Percentiles rank a stretch among this genome's conserved stretches.
phyloP scores from a whole-genome alignment of 2,113 vertebrate genomes.

The Pungitius pungitius region DNA sequence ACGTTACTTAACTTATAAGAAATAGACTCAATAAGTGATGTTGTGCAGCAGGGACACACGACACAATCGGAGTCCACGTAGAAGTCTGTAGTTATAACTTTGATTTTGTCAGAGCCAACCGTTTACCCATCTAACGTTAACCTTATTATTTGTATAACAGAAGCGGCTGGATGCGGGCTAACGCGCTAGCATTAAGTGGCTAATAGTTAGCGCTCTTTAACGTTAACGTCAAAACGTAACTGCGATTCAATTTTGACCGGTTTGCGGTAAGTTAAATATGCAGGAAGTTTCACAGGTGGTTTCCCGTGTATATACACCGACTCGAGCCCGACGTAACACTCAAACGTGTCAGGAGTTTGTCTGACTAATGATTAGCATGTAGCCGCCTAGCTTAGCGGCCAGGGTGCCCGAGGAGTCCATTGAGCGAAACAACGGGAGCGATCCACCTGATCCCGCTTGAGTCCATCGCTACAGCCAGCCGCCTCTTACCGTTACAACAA shows the following conservation, averaged over 20 bases:
- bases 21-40: background rate
- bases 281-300: fast-evolving
- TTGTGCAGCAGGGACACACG: background rate
- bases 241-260: background rate
- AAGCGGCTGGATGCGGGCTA: constrained; percentile 42
- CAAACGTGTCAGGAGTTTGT: background rate
- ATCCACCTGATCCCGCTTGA: constrained; percentile 74
- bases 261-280: background rate
- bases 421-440: constrained; percentile 65
- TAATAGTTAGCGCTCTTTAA: constrained; percentile 36
- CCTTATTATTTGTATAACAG: constrained; percentile 26
- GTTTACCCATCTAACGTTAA: constrained; percentile 7
- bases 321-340: background rate
- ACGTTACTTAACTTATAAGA: background rate
- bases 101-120: constrained; percentile 9
- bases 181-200: constrained; percentile 49
- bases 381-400: constrained; percentile 37
- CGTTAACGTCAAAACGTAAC: background rate
- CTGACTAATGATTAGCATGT: constrained; percentile 32
- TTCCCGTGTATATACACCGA: background rate
- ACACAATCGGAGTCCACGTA: background rate
- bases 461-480: constrained; percentile 24
- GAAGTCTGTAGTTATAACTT: background rate
- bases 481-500: constrained; percentile 64
- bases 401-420: constrained; percentile 49